Percentiles rank a stretch among this genome's conserved stretches.
These are phyloP conservation scores for Branchipolynoe longqiensis DNA, from an alignment of 2,888 invertebrate genomes.

Conservation along the genomic window DNA sequence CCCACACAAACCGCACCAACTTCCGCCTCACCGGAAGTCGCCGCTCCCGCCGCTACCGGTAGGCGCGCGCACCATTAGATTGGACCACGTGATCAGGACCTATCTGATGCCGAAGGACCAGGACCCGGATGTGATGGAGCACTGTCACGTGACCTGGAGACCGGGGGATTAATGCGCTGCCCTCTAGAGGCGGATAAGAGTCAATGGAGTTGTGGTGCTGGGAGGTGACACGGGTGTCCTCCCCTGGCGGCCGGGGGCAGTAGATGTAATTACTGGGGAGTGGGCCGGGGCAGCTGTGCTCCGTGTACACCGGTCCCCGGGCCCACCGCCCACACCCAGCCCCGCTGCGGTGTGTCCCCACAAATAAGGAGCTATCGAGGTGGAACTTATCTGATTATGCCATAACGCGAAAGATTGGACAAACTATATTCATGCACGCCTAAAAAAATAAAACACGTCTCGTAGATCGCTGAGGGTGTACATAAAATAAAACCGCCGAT, in stretches of 20 bases:
- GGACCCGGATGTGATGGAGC: conserved; percentile 43
- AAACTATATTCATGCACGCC: no score
- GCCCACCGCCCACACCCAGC: neutral
- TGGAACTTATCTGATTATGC: no score
- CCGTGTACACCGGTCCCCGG: neutral
- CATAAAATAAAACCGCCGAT: no score
- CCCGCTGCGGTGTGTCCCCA: no score
- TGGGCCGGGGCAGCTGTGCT: conserved; percentile 8
- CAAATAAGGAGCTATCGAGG: no score
- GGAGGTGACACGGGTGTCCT: conserved; percentile 12
- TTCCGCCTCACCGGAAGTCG: no score
- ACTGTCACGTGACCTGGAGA: conserved; percentile 28
- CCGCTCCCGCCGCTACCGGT: neutral
- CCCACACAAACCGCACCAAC: neutral
- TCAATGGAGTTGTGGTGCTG: conserved; percentile 2
- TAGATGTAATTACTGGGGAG: conserved; percentile 49
- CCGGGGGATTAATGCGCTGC: conserved; percentile 44
- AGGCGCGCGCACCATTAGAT: conserved; percentile 32
- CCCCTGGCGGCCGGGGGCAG: neutral
- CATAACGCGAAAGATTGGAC: no score
- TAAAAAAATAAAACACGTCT: no score
- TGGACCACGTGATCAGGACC: conserved; percentile 40
- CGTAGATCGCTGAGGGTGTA: no score
- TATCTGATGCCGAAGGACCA: conserved; percentile 3
- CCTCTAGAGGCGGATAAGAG: conserved; percentile 44